phyloP scores from a whole-genome alignment of 2,888 invertebrate species.

The Acrobasis consociella region DNA sequence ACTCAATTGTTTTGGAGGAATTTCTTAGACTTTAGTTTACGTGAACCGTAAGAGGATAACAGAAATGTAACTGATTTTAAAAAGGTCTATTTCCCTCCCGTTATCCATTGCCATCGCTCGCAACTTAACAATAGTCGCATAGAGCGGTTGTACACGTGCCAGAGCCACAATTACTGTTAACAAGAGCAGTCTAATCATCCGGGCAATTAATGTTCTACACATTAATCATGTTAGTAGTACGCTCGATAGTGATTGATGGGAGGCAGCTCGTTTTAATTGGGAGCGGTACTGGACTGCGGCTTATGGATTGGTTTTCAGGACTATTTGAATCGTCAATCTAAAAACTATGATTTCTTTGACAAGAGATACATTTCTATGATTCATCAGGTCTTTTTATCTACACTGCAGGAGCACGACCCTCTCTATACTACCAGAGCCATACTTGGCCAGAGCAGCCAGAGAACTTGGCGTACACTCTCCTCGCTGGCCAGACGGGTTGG shows the following conservation, averaged over 20 bases:
- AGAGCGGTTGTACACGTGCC: constrained; percentile 32
- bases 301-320: not conserved
- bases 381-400: too few relatives aligned
- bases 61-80: not conserved
- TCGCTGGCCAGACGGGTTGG: too few relatives aligned
- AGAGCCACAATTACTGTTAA: constrained; percentile 30
- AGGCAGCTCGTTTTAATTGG: constrained; percentile 1
- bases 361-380: too few relatives aligned
- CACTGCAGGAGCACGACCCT: too few relatives aligned
- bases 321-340: not conserved
- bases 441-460: too few relatives aligned
- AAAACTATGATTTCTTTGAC: not conserved
- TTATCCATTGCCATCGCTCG: not conserved
- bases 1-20: too few relatives aligned
- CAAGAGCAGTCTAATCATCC: constrained; percentile 36
- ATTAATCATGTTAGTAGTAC: constrained; percentile 52
- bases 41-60: too few relatives aligned
- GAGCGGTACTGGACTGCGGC: not conserved
- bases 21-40: too few relatives aligned
- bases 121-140: constrained; percentile 17
- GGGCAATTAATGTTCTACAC: constrained; percentile 51
- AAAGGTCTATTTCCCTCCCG: constrained; percentile 7
- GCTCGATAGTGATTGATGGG: constrained; percentile 25
- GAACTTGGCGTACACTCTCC: too few relatives aligned
- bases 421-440: too few relatives aligned